Percentiles rank a stretch among this genome's conserved stretches.
Conservation (phyloP, 1,140 invertebrate genomes). For the Drosophila punjabiensis region DNA sequence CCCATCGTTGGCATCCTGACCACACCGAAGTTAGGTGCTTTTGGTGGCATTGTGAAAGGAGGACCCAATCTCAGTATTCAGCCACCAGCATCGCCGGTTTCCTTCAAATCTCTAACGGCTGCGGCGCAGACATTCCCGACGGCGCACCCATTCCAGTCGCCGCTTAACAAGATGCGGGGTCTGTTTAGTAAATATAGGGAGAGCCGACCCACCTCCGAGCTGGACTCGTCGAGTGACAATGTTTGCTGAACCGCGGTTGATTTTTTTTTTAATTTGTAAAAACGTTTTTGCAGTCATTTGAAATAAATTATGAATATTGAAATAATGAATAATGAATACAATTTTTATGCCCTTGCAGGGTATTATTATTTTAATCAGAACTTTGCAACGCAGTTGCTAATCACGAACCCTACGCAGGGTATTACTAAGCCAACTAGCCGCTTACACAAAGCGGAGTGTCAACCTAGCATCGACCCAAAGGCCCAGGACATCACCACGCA, state of each 20-base stretch:
- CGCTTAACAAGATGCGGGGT: constrained; percentile 56
- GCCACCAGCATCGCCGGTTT: constrained; percentile 6
- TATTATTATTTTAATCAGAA: too few species aligned
- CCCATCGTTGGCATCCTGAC: constrained; percentile 15
- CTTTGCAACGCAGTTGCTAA: too few species aligned
- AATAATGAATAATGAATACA: too few species aligned
- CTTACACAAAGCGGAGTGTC: too few species aligned
- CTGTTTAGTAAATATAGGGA: constrained; percentile 60
- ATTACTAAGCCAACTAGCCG: too few species aligned
- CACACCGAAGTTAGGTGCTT: constrained; percentile 42
- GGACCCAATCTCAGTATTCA: constrained; percentile 16
- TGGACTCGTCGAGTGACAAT: constrained; percentile 2
- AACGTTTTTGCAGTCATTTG: not conserved
- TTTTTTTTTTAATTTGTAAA: constrained; percentile 5
- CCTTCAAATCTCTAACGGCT: constrained; percentile 1
- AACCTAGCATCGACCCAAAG: too few species aligned
- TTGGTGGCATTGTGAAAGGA: not conserved
- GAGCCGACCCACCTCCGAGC: not conserved
- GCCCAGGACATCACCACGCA: too few species aligned
- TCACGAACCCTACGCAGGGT: too few species aligned
- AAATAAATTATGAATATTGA: not conserved
- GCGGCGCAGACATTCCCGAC: constrained; percentile 11
- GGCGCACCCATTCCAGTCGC: constrained; percentile 58
- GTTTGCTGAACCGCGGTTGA: not conserved
- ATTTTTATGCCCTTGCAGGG: too few species aligned